Evolutionary conservation across 2,113 vertebrate species (phyloP).

Genomic region (Takifugu flavidus): DNA sequence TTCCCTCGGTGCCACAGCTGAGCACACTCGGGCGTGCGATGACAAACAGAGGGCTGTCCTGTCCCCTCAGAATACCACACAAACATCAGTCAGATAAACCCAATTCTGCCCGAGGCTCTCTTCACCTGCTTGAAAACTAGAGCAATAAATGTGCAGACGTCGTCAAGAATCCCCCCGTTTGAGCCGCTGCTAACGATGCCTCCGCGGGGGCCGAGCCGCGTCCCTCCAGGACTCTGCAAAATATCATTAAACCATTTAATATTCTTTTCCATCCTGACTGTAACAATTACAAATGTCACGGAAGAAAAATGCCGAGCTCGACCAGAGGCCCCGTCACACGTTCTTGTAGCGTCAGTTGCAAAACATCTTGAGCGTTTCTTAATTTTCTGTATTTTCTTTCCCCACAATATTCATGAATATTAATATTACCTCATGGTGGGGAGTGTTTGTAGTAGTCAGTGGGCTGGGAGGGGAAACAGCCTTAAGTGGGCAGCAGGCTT

Average conservation of each 20-base stretch:
- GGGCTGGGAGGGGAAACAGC: slow-evolving; percentile 38
- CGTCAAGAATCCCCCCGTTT: slow-evolving; percentile 44
- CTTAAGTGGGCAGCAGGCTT: slow-evolving; percentile 30
- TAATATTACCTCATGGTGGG: slow-evolving; percentile 45
- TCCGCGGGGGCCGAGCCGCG: slow-evolving; percentile 39
- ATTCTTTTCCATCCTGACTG: slow-evolving; percentile 26
- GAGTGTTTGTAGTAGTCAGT: slow-evolving; percentile 47
- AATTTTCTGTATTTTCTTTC: slow-evolving; percentile 40
- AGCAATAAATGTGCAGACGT: slow-evolving; percentile 73
- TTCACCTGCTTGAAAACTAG: slow-evolving; percentile 69
- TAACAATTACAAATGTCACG: slow-evolving; percentile 67
- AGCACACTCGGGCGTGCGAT: slow-evolving; percentile 64
- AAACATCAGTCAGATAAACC: slow-evolving; percentile 72
- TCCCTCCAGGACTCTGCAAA: slow-evolving; percentile 54
- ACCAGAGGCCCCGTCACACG: slow-evolving; percentile 37
- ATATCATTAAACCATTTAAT: slow-evolving; percentile 50
- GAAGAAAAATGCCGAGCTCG: slow-evolving; percentile 53
- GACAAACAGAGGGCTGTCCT: slow-evolving; percentile 67
- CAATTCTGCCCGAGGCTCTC: slow-evolving; percentile 72
- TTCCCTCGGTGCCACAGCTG: slow-evolving; percentile 66
- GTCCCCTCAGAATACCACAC: slow-evolving; percentile 66
- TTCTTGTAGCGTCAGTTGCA: slow-evolving; percentile 60
- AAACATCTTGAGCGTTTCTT: slow-evolving; percentile 62
- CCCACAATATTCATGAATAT: slow-evolving; percentile 58
- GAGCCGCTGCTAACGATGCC: slow-evolving; percentile 46